Evolutionary conservation across 1,140 invertebrate genomes (phyloP), one percentile per base, ranked within the genome.

Genomic region (Plutomurus gul): DNA sequence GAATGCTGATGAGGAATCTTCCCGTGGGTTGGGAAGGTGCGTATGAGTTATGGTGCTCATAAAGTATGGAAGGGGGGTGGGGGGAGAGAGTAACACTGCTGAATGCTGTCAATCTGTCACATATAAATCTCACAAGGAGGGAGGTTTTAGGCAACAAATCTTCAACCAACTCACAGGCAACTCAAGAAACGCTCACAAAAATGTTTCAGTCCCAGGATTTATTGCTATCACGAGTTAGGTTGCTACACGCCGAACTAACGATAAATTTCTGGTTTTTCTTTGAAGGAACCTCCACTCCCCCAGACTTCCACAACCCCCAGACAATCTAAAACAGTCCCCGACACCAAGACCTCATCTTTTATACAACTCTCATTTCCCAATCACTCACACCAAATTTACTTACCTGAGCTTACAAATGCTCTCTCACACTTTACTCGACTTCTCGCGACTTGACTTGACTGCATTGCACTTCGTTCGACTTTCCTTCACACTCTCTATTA

Each of bases 171-270:
- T n/a, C n/a, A n/a, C n/a, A n/a, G n/a, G n/a, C n/a, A n/a, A n/a
- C n/a, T n/a, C n/a, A n/a, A n/a, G 47, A 82, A 82, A 77, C 75
- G 70, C 25, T 82, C 81, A 82, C 75, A 82, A 82, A 82, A 82
- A 82, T 82, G 78, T 76, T 80, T 73, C 60, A 71, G 71, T 49
- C 71, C 76, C 76, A 80, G 43, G 78, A 82, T 78, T 82, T 82
- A 82, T 82, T 75, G 72, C 81, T 72, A 78, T 82, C 81, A 80
- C 78, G 81, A 80, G 78, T 80, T n/a, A n/a, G n/a, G n/a, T n/a
- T n/a, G n/a, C n/a, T n/a, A n/a, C 79, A 80, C 81, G 76, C 81
- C 78, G 76, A 80, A 82, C 78, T 60, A 79, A 79, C 77, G 78
- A 79, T 82, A 82, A 82, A 80, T 82, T 79, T 80, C 65, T 78